Evolutionary conservation across 2,113 vertebrate genomes (phyloP).

Genomic region (Chaetops frenatus): DNA sequence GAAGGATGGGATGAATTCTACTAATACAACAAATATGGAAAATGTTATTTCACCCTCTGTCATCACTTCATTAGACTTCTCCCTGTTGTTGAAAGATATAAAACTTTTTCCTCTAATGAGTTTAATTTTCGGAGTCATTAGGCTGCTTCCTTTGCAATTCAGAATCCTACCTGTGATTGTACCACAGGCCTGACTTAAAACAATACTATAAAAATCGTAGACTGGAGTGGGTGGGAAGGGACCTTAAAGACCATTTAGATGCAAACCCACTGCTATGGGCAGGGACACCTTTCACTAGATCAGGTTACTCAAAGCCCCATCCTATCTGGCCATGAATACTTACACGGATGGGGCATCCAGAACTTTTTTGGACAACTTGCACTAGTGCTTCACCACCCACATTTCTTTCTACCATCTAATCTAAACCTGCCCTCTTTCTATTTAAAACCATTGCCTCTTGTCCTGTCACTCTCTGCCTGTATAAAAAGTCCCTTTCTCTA

Average conservation of each 20-base stretch:
- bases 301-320: not conserved
- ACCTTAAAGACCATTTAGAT: not conserved
- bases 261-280: not conserved
- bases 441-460: not conserved
- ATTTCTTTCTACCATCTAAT: not conserved
- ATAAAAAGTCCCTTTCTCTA: not conserved
- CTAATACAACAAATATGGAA: not conserved
- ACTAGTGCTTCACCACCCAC: not conserved
- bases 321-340: not conserved
- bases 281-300: not conserved
- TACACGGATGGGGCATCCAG: not conserved
- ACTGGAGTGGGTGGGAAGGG: not conserved
- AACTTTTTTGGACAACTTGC: not conserved
- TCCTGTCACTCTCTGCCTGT: not conserved
- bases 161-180: not conserved
- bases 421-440: not conserved
- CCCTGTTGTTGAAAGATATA: not conserved
- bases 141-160: not conserved
- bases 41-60: conserved; percentile 1
- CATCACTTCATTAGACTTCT: conserved; percentile 26
- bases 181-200: not conserved
- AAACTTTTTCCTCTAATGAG: not conserved
- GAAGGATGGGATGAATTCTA: not conserved
- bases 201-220: not conserved
- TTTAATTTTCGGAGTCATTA: conserved; percentile 19